These are phyloP conservation scores for Ctenodactylus gundi DNA, from an alignment of 2,113 vertebrate genomes.

Conservation along the genomic window DNA sequence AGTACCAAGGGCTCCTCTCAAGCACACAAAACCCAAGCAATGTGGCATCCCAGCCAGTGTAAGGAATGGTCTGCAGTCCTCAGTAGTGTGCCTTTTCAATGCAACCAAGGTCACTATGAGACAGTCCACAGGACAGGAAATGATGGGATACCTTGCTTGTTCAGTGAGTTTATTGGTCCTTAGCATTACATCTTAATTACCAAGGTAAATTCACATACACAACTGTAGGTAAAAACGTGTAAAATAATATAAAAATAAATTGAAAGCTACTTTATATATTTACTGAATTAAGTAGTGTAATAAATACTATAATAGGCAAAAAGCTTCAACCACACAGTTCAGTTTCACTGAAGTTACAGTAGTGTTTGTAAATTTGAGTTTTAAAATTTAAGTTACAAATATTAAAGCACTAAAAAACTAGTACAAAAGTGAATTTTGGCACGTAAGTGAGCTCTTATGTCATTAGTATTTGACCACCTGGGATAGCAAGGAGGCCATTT, in stretches of 20 bases:
- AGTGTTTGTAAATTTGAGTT: conserved; percentile 90
- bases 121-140: neutral
- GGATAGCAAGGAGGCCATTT: conserved; percentile 69
- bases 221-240: conserved; percentile 88
- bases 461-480: conserved; percentile 66
- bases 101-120: neutral
- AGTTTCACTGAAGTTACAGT: conserved; percentile 97
- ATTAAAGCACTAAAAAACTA: conserved; percentile 87
- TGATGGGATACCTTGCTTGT: neutral
- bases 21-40: conserved; percentile 54
- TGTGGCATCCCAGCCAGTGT: neutral
- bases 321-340: conserved; percentile 96
- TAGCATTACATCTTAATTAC: conserved; percentile 84
- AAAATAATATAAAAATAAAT: conserved; percentile 93
- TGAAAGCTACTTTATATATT: conserved; percentile 86
- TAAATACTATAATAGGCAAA: conserved; percentile 93
- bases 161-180: conserved; percentile 86
- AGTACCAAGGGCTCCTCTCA: neutral
- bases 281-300: conserved; percentile 91
- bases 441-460: conserved; percentile 85
- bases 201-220: conserved; percentile 86
- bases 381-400: conserved; percentile 84
- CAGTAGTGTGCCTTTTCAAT: neutral
- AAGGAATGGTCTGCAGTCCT: neutral
- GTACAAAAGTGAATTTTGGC: conserved; percentile 92